Conservation (phyloP, 2,797 vertebrate genomes). For the Trachurus trachurus region DNA sequence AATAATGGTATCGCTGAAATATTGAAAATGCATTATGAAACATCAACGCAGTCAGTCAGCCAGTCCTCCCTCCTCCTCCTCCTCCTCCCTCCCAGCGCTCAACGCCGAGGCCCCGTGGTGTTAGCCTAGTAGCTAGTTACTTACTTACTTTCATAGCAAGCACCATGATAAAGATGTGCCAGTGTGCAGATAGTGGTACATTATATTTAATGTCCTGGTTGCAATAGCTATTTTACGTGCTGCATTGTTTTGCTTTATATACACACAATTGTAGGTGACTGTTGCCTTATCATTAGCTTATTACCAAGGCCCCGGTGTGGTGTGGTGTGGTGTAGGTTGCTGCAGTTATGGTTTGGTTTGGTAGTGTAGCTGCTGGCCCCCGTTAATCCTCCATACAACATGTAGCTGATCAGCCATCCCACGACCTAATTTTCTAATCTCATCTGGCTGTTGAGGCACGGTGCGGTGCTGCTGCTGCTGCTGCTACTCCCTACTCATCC, state of each 20-base stretch:
- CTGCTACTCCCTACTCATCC: constrained; percentile 5
- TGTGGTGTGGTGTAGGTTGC: constrained; percentile 28
- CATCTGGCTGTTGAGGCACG: constrained; percentile 62
- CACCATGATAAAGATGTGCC: not conserved
- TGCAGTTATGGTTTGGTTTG: constrained; percentile 59
- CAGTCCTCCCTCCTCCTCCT: too few relatives aligned
- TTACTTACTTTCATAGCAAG: not conserved
- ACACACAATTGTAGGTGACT: not conserved
- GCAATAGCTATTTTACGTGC: not conserved
- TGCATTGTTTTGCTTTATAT: fast-evolving
- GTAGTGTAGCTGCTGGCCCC: constrained; percentile 56
- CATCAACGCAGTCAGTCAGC: constrained; percentile 66
- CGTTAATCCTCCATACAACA: constrained; percentile 80
- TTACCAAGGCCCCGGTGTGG: constrained; percentile 40
- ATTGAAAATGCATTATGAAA: constrained; percentile 79
- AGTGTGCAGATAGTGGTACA: not conserved
- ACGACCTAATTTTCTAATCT: constrained; percentile 87
- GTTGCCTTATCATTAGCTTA: constrained; percentile 17
- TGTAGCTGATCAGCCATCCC: constrained; percentile 79
- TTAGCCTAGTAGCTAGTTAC: constrained; percentile 47
- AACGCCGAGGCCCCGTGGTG: constrained; percentile 73
- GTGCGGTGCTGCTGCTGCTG: constrained; percentile 26
- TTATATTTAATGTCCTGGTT: not conserved
- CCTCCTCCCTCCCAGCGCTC: constrained; percentile 75
- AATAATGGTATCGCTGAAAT: constrained; percentile 18